Evolutionary conservation across 2,797 vertebrate species (phyloP).

Genomic region (Eulemur rubriventer): DNA sequence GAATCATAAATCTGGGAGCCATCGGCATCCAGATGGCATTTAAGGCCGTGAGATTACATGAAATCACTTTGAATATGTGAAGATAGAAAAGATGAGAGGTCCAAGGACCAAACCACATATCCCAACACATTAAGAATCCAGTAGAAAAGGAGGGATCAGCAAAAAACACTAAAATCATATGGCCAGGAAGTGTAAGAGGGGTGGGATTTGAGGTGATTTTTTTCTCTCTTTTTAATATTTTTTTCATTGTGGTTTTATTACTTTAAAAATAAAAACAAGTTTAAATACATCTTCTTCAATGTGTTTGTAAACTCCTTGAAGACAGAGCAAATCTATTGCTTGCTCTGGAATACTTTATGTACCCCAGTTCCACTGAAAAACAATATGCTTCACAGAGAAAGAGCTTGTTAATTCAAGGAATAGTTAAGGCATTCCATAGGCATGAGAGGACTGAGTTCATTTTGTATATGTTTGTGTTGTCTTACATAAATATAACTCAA

Average conservation of each 20-base stretch:
- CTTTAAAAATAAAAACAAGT: neutral
- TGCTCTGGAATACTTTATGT: neutral
- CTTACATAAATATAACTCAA: neutral
- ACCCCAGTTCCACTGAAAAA: neutral
- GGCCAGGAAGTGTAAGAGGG: neutral
- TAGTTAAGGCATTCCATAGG: neutral
- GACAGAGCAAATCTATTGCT: neutral
- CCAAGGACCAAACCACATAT: neutral
- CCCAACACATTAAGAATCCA: neutral
- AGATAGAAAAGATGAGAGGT: neutral
- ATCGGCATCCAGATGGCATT: neutral
- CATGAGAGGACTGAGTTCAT: neutral
- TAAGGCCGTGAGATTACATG: neutral
- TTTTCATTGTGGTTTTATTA: neutral
- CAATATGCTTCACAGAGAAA: neutral
- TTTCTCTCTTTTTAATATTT: neutral
- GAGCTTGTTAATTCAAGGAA: neutral
- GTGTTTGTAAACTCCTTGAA: neutral
- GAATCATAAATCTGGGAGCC: neutral
- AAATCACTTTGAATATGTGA: neutral
- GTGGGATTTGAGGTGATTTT: neutral
- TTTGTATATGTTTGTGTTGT: neutral
- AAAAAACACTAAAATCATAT: neutral
- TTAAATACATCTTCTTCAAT: neutral
- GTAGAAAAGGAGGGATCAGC: neutral